Conservation (phyloP, 2,888 invertebrate genomes). For the Drosophila suboccidentalis region DNA sequence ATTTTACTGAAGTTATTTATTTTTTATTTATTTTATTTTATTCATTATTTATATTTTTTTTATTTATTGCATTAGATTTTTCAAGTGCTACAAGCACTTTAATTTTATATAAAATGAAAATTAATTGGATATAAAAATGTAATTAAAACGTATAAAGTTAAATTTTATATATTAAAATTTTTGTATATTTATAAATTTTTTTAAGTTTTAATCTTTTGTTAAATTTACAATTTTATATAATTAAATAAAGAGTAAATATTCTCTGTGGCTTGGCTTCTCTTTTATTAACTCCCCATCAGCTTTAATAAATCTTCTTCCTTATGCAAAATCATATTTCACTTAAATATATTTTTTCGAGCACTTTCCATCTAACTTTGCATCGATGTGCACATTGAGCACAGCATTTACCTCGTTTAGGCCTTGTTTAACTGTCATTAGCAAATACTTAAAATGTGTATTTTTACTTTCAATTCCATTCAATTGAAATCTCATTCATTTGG, state of each 20-base stretch:
- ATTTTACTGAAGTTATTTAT: too few species aligned
- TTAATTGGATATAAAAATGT: too few species aligned
- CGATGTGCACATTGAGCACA: background rate
- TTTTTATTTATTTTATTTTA: too few species aligned
- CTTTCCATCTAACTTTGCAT: conserved; percentile 31
- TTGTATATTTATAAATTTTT: too few species aligned
- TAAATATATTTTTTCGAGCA: conserved; percentile 1
- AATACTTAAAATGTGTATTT: conserved; percentile 25
- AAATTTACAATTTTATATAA: too few species aligned
- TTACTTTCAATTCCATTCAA: conserved; percentile 45
- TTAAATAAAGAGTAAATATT: too few species aligned
- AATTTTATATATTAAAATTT: background rate
- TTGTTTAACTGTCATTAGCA: conserved; percentile 50
- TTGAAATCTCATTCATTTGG: conserved; percentile 18
- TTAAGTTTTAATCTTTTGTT: too few species aligned
- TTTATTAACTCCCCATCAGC: background rate
- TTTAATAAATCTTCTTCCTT: conserved; percentile 2
- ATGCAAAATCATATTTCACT: conserved; percentile 1
- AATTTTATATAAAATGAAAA: too few species aligned
- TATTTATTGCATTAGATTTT: too few species aligned
- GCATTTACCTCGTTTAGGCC: conserved; percentile 5
- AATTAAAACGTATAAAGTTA: too few species aligned
- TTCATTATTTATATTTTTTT: too few species aligned
- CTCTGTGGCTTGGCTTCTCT: background rate
- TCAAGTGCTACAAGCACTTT: too few species aligned